These are phyloP conservation scores for Sarcophaga rosellei DNA, from an alignment of 2,888 invertebrate species.

Conservation along the genomic window DNA sequence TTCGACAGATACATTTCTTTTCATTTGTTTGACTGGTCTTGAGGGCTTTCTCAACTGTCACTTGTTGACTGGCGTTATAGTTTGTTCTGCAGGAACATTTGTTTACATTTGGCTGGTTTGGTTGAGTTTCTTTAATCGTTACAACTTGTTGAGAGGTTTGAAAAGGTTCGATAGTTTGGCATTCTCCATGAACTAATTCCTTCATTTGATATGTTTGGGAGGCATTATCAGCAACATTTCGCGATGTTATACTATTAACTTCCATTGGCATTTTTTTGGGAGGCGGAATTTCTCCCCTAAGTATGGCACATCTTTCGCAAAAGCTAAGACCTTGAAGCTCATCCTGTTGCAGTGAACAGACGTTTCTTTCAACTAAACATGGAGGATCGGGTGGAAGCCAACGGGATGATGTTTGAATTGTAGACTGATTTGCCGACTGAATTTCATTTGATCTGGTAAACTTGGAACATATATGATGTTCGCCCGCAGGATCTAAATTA, in stretches of 20 bases:
- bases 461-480: too few relatives aligned
- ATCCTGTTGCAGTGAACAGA: conserved; percentile 6
- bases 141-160: neutral
- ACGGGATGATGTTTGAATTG: too few relatives aligned
- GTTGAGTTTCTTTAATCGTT: neutral
- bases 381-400: neutral
- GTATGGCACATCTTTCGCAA: conserved; percentile 34
- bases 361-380: neutral
- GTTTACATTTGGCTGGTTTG: neutral
- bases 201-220: too few relatives aligned
- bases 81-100: neutral
- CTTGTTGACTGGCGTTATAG: neutral
- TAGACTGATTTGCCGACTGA: too few relatives aligned
- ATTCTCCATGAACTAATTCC: too few relatives aligned
- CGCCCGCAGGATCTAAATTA: too few relatives aligned
- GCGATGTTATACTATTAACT: neutral
- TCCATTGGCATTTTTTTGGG: neutral
- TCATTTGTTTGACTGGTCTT: neutral
- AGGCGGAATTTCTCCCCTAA: conserved; percentile 17
- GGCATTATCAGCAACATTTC: too few relatives aligned
- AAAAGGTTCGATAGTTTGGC: too few relatives aligned
- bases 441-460: too few relatives aligned
- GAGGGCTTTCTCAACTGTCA: too few relatives aligned
- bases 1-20: neutral
- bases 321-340: conserved; percentile 12